These are phyloP conservation scores for Brotula barbata DNA, from an alignment of 2,797 vertebrate genomes.

Conservation along the genomic window DNA sequence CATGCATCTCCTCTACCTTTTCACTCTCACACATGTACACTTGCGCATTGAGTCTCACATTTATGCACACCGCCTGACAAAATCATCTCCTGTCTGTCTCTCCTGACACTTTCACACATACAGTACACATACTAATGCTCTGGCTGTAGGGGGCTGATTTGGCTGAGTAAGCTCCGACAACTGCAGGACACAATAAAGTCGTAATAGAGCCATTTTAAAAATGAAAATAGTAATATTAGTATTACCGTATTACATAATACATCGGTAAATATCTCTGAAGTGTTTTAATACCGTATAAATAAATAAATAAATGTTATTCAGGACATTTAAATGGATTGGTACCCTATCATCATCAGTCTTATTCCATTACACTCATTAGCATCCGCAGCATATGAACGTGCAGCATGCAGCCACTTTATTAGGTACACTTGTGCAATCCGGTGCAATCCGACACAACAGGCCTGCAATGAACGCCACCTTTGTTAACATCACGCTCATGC, in stretches of 20 bases:
- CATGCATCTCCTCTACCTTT: slow-evolving; percentile 66
- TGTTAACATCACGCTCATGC: too few relatives aligned
- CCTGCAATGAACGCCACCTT: background rate
- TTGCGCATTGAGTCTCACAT: slow-evolving; percentile 62
- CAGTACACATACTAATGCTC: slow-evolving; percentile 51
- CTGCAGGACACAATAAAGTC: slow-evolving; percentile 39
- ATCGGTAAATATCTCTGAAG: background rate
- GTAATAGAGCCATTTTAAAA: slow-evolving; percentile 20
- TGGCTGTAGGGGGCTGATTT: slow-evolving; percentile 47
- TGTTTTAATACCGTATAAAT: too few relatives aligned
- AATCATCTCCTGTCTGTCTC: slow-evolving; percentile 37
- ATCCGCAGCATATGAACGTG: background rate
- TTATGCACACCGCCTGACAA: slow-evolving; percentile 50
- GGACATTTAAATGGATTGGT: too few relatives aligned
- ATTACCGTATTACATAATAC: background rate
- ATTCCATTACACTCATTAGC: background rate
- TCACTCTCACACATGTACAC: slow-evolving; percentile 54
- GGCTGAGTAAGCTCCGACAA: slow-evolving; percentile 41
- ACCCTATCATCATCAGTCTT: too few relatives aligned
- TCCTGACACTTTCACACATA: slow-evolving; percentile 58
- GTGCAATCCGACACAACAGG: background rate
- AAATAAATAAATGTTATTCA: background rate
- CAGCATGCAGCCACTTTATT: background rate
- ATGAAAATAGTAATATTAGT: background rate
- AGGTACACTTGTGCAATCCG: background rate